Evolutionary conservation across 2,888 invertebrate species (phyloP).

Genomic region (Thereva unica): DNA sequence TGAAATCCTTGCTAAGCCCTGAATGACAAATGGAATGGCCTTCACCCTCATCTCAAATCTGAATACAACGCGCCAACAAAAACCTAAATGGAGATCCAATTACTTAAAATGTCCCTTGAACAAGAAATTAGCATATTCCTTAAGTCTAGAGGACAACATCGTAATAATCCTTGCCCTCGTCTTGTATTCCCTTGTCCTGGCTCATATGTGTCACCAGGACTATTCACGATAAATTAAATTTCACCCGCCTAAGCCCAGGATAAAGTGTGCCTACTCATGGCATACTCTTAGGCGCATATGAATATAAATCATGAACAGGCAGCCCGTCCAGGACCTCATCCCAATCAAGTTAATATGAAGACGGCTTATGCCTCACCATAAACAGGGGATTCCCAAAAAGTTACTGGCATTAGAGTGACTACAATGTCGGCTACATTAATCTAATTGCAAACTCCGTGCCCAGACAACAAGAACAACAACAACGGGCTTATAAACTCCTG

Average conservation of each 20-base stretch:
- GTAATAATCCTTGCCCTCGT: conserved; percentile 40
- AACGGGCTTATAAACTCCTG: conserved; percentile 1
- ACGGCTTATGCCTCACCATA: conserved; percentile 40
- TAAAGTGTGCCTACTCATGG: conserved; percentile 37
- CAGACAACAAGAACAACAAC: conserved; percentile 10
- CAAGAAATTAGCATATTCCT: conserved; percentile 57
- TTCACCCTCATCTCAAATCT: conserved; percentile 25
- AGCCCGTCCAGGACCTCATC: conserved; percentile 24
- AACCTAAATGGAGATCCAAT: conserved; percentile 58
- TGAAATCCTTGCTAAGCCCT: conserved; percentile 35
- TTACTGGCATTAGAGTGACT: conserved; percentile 32
- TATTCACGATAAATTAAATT: conserved; percentile 41
- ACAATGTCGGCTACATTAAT: conserved; percentile 33
- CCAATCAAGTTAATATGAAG: conserved; percentile 40
- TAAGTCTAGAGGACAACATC: conserved; percentile 40
- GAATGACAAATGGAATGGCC: conserved; percentile 37
- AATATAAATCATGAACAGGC: conserved; percentile 40
- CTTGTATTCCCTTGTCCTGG: conserved; percentile 35
- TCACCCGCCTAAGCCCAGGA: conserved; percentile 28
- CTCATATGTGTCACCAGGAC: conserved; percentile 33
- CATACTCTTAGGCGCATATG: conserved; percentile 38
- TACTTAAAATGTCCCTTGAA: conserved; percentile 57
- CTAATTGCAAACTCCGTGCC: conserved; percentile 28
- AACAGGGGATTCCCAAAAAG: conserved; percentile 36
- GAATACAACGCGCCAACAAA: conserved; percentile 44